phyloP scores from a whole-genome alignment of 1,140 invertebrate species.

The Holcopasites calliopsidis region DNA sequence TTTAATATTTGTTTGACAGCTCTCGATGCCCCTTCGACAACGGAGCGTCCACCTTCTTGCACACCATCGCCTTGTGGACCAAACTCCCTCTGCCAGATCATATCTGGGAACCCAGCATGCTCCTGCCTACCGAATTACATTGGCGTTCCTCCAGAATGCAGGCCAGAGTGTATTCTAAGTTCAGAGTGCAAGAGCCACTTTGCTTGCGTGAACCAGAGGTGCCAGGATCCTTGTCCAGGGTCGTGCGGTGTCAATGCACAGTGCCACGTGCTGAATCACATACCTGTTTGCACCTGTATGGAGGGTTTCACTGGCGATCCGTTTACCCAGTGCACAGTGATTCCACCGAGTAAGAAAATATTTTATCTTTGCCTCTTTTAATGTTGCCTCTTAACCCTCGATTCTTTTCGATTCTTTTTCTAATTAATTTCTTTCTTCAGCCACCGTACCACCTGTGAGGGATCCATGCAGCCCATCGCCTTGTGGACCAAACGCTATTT shows the following conservation, averaged over 20 bases:
- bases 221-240: constrained; percentile 87
- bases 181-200: constrained; percentile 86
- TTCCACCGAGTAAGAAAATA: constrained; percentile 74
- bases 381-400: too few relatives aligned
- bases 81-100: constrained; percentile 88
- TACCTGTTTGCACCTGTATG: constrained; percentile 87
- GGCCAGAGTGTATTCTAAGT: constrained; percentile 87
- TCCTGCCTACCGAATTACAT: constrained; percentile 88
- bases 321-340: constrained; percentile 84
- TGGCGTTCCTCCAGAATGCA: constrained; percentile 87
- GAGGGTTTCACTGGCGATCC: constrained; percentile 88
- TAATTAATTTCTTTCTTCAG: too few relatives aligned
- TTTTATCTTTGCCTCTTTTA: background rate
- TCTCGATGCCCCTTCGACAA: constrained; percentile 55
- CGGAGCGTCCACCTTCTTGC: constrained; percentile 86
- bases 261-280: constrained; percentile 87
- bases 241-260: constrained; percentile 87
- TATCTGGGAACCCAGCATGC: constrained; percentile 86
- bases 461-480: constrained; percentile 89
- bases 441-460: constrained; percentile 69
- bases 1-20: background rate
- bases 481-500: constrained; percentile 89
- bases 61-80: constrained; percentile 90
- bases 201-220: constrained; percentile 87
- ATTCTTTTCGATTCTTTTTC: too few relatives aligned